Conservation (phyloP, 2,888 invertebrate species). For the Malachius bipustulatus region DNA sequence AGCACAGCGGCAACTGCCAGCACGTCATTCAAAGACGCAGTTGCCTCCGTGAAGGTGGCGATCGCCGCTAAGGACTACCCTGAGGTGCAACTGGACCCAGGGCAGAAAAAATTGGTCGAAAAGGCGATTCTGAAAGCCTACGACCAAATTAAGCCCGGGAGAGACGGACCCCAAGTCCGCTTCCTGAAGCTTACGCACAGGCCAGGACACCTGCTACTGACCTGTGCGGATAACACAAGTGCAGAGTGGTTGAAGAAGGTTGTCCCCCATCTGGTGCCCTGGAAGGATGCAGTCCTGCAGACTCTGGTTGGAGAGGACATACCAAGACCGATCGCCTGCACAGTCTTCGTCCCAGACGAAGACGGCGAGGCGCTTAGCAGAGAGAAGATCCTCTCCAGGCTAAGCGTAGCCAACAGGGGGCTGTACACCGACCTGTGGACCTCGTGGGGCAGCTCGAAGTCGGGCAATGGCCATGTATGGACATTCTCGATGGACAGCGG, state of each 20-base stretch:
- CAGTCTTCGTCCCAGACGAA: slow-evolving; percentile 1
- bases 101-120: too few relatives aligned
- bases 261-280: not conserved
- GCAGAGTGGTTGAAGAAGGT: not conserved
- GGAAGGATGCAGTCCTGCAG: not conserved
- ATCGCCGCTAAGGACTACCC: too few relatives aligned
- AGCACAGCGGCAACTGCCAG: too few relatives aligned
- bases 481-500: too few relatives aligned
- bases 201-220: not conserved
- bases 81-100: too few relatives aligned
- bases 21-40: too few relatives aligned
- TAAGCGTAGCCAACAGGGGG: not conserved
- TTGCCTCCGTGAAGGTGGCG: too few relatives aligned
- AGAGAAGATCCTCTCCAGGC: not conserved
- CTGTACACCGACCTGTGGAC: not conserved
- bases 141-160: too few relatives aligned
- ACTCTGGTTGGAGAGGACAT: not conserved
- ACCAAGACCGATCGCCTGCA: not conserved
- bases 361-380: not conserved
- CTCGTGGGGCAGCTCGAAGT: too few relatives aligned
- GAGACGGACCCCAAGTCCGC: not conserved
- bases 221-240: not conserved
- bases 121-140: too few relatives aligned
- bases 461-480: too few relatives aligned
- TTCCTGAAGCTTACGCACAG: not conserved